A percentile compares a stretch with the other conserved stretches of the same genome.
Evolutionary conservation across 1,140 invertebrate species (phyloP).

Genomic region (Achatina immaculata): DNA sequence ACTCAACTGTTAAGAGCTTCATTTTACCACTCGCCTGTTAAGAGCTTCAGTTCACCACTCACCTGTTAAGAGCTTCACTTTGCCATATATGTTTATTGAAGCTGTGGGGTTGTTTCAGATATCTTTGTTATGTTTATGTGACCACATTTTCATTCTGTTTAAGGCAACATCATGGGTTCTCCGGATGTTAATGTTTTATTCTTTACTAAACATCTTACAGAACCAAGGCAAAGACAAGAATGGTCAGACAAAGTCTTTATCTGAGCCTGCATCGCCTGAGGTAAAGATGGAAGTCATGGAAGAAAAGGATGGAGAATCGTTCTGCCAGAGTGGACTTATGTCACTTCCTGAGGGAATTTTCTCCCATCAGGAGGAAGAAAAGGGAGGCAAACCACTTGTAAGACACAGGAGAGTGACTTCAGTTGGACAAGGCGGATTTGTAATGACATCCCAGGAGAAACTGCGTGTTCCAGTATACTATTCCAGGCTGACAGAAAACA

Average conservation of each 20-base stretch:
- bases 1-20: no score
- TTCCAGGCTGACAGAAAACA: background rate
- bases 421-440: background rate
- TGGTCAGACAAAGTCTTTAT: background rate
- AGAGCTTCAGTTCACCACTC: no score
- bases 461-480: background rate
- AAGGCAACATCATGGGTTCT: no score
- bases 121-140: no score
- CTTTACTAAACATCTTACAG: constrained; percentile 9
- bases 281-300: constrained; percentile 6
- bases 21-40: no score
- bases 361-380: background rate
- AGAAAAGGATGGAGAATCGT: background rate
- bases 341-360: constrained; percentile 27
- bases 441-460: background rate
- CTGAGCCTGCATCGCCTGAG: constrained; percentile 26
- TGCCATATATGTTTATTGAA: no score
- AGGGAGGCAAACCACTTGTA: background rate
- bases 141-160: no score
- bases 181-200: no score
- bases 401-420: background rate
- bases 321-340: background rate
- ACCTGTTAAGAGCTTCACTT: no score
- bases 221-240: background rate
- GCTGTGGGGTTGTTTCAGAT: no score